Conservation (phyloP, 2,113 vertebrate species). For the Phaetusa simplex region DNA sequence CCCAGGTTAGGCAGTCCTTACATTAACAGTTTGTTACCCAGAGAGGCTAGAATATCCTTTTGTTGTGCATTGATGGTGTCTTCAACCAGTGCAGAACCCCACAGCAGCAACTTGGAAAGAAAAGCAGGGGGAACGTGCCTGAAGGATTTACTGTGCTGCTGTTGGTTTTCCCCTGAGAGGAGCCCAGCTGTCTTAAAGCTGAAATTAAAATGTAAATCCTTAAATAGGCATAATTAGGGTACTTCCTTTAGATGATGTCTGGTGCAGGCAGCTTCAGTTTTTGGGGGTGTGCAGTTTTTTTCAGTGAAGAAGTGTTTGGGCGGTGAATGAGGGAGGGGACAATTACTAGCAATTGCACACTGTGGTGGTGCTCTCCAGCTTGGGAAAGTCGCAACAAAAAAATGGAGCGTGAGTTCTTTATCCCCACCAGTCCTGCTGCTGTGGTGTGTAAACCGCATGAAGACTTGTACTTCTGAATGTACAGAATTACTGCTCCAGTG, state of each 20-base stretch:
- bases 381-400: background rate
- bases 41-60: background rate
- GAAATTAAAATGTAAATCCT: constrained; percentile 67
- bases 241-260: constrained; percentile 36
- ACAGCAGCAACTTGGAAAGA: background rate
- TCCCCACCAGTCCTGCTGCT: background rate
- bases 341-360: background rate
- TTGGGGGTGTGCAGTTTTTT: background rate
- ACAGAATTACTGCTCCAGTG: background rate
- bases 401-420: background rate
- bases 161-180: constrained; percentile 2
- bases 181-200: constrained; percentile 51
- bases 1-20: background rate
- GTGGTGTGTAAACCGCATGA: background rate
- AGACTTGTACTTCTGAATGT: background rate
- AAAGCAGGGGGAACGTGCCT: background rate
- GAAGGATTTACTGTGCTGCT: constrained; percentile 34
- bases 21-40: background rate
- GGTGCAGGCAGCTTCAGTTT: background rate
- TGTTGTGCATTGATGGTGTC: background rate
- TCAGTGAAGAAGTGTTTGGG: background rate
- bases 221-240: constrained; percentile 33
- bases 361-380: background rate
- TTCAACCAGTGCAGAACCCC: background rate
- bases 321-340: background rate